Percentiles rank a stretch among this genome's conserved stretches.
These are phyloP conservation scores for Chloroceryle inda DNA, from an alignment of 2,797 vertebrate genomes.

Conservation along the genomic window DNA sequence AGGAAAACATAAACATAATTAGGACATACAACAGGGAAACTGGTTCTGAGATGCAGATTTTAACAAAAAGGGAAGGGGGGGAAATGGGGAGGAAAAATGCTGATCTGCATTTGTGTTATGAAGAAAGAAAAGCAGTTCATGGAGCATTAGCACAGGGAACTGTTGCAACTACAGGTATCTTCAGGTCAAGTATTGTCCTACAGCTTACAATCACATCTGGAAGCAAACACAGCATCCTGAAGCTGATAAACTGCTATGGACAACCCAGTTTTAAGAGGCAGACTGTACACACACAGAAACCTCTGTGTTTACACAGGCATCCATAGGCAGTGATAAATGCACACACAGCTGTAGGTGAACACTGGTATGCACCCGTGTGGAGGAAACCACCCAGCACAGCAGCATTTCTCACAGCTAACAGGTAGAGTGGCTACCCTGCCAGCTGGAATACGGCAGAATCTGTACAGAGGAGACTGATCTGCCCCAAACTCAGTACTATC, in stretches of 20 bases:
- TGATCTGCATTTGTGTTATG: not conserved
- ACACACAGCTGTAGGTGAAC: not conserved
- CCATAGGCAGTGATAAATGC: accelerated
- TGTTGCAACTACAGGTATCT: not conserved
- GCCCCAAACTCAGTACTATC: accelerated
- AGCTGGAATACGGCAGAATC: accelerated
- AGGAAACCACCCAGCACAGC: not conserved
- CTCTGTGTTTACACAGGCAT: not conserved
- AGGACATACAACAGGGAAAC: not conserved
- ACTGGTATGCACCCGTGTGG: not conserved
- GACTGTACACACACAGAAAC: not conserved
- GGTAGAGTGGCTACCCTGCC: accelerated
- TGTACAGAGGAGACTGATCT: not conserved
- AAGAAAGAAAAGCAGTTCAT: not conserved
- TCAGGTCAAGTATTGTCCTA: not conserved
- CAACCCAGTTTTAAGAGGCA: not conserved
- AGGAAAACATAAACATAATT: conserved; percentile 58
- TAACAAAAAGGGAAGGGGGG: not conserved
- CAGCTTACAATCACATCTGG: not conserved
- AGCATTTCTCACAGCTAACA: not conserved
- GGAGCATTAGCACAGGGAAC: not conserved
- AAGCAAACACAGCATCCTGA: not conserved
- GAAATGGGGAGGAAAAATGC: not conserved
- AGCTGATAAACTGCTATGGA: not conserved
- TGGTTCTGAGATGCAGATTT: not conserved